Percentiles rank a stretch among this genome's conserved stretches.
Evolutionary conservation across 2,797 vertebrate species (phyloP).

Genomic region (Synanceia verrucosa): DNA sequence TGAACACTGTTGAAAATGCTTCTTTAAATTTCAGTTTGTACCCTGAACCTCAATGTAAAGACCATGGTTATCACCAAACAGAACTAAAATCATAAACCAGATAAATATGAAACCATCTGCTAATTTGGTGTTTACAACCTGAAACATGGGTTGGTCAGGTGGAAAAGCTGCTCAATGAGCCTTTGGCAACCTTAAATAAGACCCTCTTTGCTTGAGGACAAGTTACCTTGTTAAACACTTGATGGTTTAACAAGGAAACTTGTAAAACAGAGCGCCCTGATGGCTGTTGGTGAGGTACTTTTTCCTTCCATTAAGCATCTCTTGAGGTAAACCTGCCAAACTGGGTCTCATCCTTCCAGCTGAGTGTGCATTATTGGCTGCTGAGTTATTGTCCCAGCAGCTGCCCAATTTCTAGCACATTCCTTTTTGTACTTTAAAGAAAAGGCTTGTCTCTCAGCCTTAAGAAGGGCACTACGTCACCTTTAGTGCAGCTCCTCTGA

Average conservation of each 20-base stretch:
- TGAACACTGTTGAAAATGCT: background rate
- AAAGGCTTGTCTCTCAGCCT: conserved; percentile 1
- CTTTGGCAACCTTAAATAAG: conserved; percentile 2
- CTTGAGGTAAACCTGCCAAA: conserved; percentile 34
- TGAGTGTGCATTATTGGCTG: conserved; percentile 1
- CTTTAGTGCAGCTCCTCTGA: conserved; percentile 32
- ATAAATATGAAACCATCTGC: background rate
- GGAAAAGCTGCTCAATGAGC: conserved; percentile 5
- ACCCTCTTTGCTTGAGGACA: conserved; percentile 13
- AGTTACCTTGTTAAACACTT: conserved; percentile 28
- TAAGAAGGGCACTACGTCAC: background rate
- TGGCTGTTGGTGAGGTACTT: conserved; percentile 37
- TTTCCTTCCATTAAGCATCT: conserved; percentile 45
- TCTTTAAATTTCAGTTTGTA: background rate
- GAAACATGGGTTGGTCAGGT: background rate
- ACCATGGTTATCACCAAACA: background rate
- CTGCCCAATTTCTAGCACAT: conserved; percentile 22
- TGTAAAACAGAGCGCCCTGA: conserved; percentile 46
- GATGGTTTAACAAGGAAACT: conserved; percentile 41
- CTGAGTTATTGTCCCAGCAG: conserved; percentile 17
- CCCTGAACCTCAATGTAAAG: background rate
- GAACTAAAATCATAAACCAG: background rate
- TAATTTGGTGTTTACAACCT: background rate
- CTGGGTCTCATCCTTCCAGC: conserved; percentile 10
- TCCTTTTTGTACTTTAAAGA: conserved; percentile 11